phyloP scores from a whole-genome alignment of 2,888 invertebrate species.

The Parthenolecanium corni region DNA sequence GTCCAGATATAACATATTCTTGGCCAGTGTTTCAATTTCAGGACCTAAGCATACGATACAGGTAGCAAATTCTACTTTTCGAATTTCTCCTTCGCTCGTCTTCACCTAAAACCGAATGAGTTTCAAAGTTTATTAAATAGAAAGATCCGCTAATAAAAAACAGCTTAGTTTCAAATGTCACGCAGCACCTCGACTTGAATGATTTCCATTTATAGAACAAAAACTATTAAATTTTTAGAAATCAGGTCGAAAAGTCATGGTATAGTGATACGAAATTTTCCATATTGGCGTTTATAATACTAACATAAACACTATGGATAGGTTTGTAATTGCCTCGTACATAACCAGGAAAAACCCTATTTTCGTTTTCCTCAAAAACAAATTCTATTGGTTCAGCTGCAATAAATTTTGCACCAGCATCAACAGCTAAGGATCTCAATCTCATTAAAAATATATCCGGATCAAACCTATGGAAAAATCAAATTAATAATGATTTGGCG shows the following conservation, averaged over 20 bases:
- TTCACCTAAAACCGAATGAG: slow-evolving; percentile 41
- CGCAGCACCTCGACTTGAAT: no score
- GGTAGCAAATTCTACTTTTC: slow-evolving; percentile 56
- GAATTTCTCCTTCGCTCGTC: slow-evolving; percentile 51
- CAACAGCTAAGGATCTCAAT: not conserved
- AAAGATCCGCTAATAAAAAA: no score
- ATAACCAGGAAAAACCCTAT: not conserved
- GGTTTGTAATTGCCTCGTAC: not conserved
- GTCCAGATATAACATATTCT: slow-evolving; percentile 4
- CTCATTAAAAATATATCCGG: not conserved
- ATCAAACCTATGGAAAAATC: slow-evolving; percentile 3
- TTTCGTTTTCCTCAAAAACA: not conserved
- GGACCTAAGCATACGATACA: slow-evolving; percentile 77
- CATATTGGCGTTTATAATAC: no score
- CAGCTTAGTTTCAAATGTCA: no score
- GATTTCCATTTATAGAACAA: no score
- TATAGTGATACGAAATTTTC: no score
- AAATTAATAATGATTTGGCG: not conserved
- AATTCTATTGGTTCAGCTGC: slow-evolving; percentile 21
- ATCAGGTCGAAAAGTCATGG: no score
- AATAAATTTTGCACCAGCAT: not conserved
- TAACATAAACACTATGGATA: not conserved
- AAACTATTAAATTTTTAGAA: no score
- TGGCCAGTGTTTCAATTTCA: slow-evolving; percentile 47
- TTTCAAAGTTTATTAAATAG: no score